Conservation (phyloP, 2,888 invertebrate genomes). For the Altica lythri region DNA sequence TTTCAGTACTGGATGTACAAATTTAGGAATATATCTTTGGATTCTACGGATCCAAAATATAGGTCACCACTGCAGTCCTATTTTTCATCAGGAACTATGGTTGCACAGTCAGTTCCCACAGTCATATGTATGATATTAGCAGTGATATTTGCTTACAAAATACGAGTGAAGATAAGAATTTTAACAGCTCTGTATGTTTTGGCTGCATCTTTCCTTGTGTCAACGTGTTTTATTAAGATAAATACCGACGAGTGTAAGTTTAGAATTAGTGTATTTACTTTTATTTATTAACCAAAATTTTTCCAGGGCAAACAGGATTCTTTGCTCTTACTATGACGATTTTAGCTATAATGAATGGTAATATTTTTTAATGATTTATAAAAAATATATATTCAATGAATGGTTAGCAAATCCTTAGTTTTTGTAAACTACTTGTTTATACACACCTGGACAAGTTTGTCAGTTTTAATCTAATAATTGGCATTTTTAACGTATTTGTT, state of each 20-base stretch:
- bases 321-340: slow-evolving; percentile 31
- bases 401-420: no score
- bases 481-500: no score
- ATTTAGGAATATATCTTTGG: slow-evolving; percentile 30
- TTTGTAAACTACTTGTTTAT: no score
- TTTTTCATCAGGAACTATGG: slow-evolving; percentile 34
- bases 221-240: slow-evolving; percentile 32
- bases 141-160: slow-evolving; percentile 31
- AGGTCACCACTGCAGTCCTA: slow-evolving; percentile 35
- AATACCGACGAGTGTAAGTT: slow-evolving; percentile 37
- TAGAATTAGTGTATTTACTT: not conserved
- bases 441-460: no score
- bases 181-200: slow-evolving; percentile 29
- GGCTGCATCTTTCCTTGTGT: slow-evolving; percentile 27
- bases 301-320: slow-evolving; percentile 32
- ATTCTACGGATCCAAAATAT: slow-evolving; percentile 32
- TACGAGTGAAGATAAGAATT: slow-evolving; percentile 30
- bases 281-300: not conserved
- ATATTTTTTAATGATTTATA: slow-evolving; percentile 30
- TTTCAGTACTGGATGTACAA: slow-evolving; percentile 42
- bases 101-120: slow-evolving; percentile 32
- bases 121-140: slow-evolving; percentile 33
- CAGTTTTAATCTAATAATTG: no score
- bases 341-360: slow-evolving; percentile 34
- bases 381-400: not conserved